Evolutionary conservation across 2,113 vertebrate species (phyloP), one percentile per base, ranked within the genome.

Genomic region (Podarcis cretensis): DNA sequence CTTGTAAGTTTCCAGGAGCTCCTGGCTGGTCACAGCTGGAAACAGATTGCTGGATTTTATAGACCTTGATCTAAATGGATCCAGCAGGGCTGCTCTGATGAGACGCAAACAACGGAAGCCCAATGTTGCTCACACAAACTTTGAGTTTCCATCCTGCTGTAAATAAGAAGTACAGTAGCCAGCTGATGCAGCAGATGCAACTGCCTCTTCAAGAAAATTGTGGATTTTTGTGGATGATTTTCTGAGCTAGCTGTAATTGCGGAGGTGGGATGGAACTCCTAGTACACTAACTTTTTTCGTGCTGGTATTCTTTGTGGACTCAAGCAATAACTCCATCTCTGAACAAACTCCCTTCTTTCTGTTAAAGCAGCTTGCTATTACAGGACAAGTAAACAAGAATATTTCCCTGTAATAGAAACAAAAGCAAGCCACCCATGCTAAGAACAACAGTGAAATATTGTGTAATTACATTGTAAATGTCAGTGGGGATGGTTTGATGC

Each of bases 281-380:
- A 3, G 76, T 89, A 59, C 87, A 90, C 57, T 0, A 30, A 73
- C 84, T 83, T 83, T 63, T 90, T 90, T 81, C 84, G 88, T 81
- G 68, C 2, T 91, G 90, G 69, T 90, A 84, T 92, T 95, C 92
- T 87, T 85, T 77, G 0, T 66, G 86, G 85, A 63, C 21, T 0
- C 66, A 73, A 80, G 84, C 48, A 90, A 89, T 88, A 84, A 79
- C 71, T 84, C 25, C 40, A 0, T 65, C 83, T 90, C 89, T 30
- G 87, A 92, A 92, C 87, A 89, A 90, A 89, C 68, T 94, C 71
- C 66, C 77, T 59, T n/a, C 85, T 79, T 43, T 73, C 77, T 3
- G 73, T 13, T 71, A 23, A 75, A 90, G 89, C 21, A 0, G 21
- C 83, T 35, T 35, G 83, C 89, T 92, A 81, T 14, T 90, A 78